Base-by-base conservation (phyloP, 2,797 vertebrate species). In the Eupleurogrammus muticus region DNA sequence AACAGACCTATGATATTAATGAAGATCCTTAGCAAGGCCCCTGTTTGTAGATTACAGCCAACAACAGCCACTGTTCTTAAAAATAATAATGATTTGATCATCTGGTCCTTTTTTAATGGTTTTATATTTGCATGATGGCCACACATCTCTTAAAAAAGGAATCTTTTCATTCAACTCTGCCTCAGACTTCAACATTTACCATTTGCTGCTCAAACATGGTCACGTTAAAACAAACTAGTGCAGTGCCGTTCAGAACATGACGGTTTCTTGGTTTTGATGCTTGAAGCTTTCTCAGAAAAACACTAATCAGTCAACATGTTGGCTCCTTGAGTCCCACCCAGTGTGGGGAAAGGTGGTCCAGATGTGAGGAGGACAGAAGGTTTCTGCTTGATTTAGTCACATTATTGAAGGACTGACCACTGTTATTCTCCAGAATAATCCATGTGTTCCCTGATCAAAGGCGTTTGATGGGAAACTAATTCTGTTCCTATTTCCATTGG, bases 401-500 rank as follows among this genome's bases (percentile, higher is more conserved):
- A 56, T 62, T 64, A 38, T 52, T 17, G 9, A n/a, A 53, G 6
- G 42, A 35, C n/a, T n/a, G n/a, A n/a, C n/a, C n/a, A n/a, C n/a
- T n/a, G n/a, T n/a, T n/a, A n/a, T 42, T 28, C 58, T 53, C 36
- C 20, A 46, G n/a, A 52, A 38, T 32, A n/a, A 44, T 21, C 6
- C 12, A 5, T 6, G 32, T n/a, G 34, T 58, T 70, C 12, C 14
- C 19, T 24, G 1, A 38, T 60, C 49, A 54, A 12, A 13, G 10
- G 10, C 13, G 35, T 49, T 64, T 38, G 17, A 8, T 5, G 16
- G 23, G 11, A 46, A 69, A 71, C 5, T 9, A 20, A 47, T 58
- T 36, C 69, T 54, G 35, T 44, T 71, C 57, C 8, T 0, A 20
- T 69, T n/a, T 71, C 51, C 65, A 51, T 63, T 62, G 49, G 28